A percentile compares a stretch with the other conserved stretches of the same genome.
phyloP scores from a whole-genome alignment of 2,113 vertebrate species.

The Hydrochoerus hydrochaeris region DNA sequence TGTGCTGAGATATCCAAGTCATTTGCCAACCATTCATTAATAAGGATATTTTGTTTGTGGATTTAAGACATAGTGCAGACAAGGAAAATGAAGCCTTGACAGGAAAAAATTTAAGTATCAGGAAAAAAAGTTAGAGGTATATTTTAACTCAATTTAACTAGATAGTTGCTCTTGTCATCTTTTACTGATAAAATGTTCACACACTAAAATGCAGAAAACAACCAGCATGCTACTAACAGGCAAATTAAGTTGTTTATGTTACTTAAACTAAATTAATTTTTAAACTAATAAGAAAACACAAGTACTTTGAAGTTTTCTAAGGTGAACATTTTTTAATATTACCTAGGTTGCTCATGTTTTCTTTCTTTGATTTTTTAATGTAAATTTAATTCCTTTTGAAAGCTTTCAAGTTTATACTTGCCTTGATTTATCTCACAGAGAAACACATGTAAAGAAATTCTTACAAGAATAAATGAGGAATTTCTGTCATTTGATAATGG shows the following conservation, averaged over 20 bases:
- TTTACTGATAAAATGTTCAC: conserved; percentile 27
- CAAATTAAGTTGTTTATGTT: conserved; percentile 15
- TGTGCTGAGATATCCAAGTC: conserved; percentile 25
- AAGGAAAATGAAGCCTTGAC: not conserved
- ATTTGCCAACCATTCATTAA: conserved; percentile 38
- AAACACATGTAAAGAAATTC: not conserved
- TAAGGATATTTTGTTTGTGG: not conserved
- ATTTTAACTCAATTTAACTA: not conserved
- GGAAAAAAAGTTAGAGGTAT: not conserved
- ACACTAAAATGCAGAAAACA: conserved; percentile 40
- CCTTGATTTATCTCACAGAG: not conserved
- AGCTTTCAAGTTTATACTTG: not conserved
- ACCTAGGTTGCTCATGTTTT: not conserved
- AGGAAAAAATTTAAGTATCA: not conserved
- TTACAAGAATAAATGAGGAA: not conserved
- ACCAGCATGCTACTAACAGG: not conserved
- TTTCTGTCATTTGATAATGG: not conserved
- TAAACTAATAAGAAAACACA: not conserved
- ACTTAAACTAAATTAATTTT: conserved; percentile 54
- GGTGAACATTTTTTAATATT: not conserved
- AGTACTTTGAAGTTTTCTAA: conserved; percentile 35
- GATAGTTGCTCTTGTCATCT: not conserved
- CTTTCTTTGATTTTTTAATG: conserved; percentile 5
- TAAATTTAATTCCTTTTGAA: not conserved
- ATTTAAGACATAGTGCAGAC: conserved; percentile 34